phyloP scores from a whole-genome alignment of 2,888 invertebrate genomes.

The Metacarcinus magister region DNA sequence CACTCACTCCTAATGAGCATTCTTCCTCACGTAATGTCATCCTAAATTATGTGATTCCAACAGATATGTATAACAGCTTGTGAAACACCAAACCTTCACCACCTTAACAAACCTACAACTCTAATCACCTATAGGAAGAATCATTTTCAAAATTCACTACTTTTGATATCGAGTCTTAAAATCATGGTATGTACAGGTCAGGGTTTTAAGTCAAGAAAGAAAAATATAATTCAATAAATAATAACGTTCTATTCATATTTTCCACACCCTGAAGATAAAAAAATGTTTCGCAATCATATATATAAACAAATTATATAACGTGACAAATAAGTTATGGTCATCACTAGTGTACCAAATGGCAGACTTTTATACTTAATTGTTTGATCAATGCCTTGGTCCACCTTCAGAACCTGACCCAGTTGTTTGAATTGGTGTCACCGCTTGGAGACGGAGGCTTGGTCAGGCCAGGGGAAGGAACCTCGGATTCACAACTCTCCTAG shows the following conservation, averaged over 20 bases:
- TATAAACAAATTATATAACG: not conserved
- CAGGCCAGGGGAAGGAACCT: not conserved
- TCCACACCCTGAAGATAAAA: not conserved
- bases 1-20: not conserved
- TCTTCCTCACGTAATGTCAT: not conserved
- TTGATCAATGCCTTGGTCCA: too few species aligned
- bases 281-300: not conserved
- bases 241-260: not conserved
- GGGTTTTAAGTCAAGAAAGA: not conserved
- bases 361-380: not conserved
- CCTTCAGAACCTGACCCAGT: slow-evolving; percentile 18
- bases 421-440: not conserved
- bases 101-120: not conserved
- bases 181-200: not conserved
- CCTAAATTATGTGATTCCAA: not conserved
- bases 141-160: not conserved
- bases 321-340: not conserved
- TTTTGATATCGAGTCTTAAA: not conserved
- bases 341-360: not conserved
- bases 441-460: not conserved
- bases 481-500: not conserved
- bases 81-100: not conserved
- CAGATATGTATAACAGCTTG: not conserved
- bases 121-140: not conserved
- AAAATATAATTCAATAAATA: not conserved